Conservation (phyloP, 1,140 invertebrate species). For the Cotesia vestalis region DNA sequence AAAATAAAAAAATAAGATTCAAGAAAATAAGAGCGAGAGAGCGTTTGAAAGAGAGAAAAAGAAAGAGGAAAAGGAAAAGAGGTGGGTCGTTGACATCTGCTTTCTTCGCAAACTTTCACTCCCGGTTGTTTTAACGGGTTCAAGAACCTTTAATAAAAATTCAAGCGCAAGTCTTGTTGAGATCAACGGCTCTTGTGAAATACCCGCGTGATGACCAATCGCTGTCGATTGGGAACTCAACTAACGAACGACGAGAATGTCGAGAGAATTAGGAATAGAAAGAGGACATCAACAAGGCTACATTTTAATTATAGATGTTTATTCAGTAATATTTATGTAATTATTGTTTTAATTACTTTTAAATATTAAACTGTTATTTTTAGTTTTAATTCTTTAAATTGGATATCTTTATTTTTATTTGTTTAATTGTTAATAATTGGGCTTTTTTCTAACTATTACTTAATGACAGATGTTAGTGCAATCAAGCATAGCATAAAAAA, state of each 20-base stretch:
- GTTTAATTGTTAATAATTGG: too few relatives aligned
- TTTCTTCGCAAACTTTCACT: conserved; percentile 35
- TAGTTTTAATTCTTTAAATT: too few relatives aligned
- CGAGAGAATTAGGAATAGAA: not conserved
- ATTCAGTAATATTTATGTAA: not conserved
- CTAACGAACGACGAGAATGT: not conserved
- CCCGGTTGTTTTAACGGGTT: conserved; percentile 16
- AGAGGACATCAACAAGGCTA: conserved; percentile 13
- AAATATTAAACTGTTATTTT: not conserved
- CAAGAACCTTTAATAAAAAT: conserved; percentile 36
- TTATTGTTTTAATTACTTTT: not conserved
- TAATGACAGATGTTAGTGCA: too few relatives aligned
- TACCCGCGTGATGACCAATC: conserved; percentile 27
- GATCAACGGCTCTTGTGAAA: conserved; percentile 13
- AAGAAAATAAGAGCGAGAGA: not conserved
- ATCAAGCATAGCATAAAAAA: too few relatives aligned
- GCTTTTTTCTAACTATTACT: too few relatives aligned
- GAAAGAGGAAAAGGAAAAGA: not conserved
- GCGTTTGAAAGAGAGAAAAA: not conserved
- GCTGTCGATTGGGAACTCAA: not conserved
- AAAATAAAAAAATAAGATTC: not conserved
- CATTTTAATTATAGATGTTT: not conserved
- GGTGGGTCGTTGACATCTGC: conserved; percentile 21
- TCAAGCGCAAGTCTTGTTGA: conserved; percentile 23
- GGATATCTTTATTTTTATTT: too few relatives aligned